These are phyloP conservation scores for Hecatera dysodea DNA, from an alignment of 2,888 invertebrate species.

Conservation along the genomic window DNA sequence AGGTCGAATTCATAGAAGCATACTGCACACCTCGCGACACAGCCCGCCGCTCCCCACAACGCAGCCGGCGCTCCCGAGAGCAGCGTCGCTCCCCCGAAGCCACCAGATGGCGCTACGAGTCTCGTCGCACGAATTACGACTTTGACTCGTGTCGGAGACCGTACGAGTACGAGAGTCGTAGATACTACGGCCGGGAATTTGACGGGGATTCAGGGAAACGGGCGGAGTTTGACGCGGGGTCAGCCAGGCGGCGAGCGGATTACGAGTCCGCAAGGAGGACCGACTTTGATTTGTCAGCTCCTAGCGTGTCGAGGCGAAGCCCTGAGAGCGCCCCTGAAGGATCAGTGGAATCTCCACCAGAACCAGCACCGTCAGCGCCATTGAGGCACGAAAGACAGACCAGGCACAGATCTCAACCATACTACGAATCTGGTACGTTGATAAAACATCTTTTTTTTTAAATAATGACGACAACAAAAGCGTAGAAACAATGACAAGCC, in stretches of 20 bases:
- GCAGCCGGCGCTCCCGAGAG: constrained; percentile 86
- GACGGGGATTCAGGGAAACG: constrained; percentile 86
- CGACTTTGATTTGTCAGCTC: constrained; percentile 87
- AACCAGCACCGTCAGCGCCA: constrained; percentile 88
- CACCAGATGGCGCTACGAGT: constrained; percentile 87
- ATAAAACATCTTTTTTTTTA: background rate
- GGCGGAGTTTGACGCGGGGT: constrained; percentile 85
- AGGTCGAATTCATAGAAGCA: constrained; percentile 94
- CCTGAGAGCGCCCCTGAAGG: constrained; percentile 88
- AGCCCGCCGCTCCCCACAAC: constrained; percentile 86
- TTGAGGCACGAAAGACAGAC: constrained; percentile 82
- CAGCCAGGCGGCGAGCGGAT: constrained; percentile 85
- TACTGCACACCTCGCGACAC: constrained; percentile 94
- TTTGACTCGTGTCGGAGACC: constrained; percentile 84
- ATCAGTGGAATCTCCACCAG: constrained; percentile 87
- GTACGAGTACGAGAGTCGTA: constrained; percentile 85
- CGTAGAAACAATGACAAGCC: constrained; percentile 39
- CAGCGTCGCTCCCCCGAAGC: constrained; percentile 86
- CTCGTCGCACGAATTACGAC: constrained; percentile 85
- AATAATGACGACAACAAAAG: constrained; percentile 20
- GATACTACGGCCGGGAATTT: constrained; percentile 80
- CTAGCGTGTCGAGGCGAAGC: constrained; percentile 84
- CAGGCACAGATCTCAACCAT: constrained; percentile 85
- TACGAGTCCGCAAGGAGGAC: constrained; percentile 89
- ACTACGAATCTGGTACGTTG: constrained; percentile 88